Evolutionary conservation across 2,797 vertebrate species (phyloP).

Genomic region (Diplodus sargus): DNA sequence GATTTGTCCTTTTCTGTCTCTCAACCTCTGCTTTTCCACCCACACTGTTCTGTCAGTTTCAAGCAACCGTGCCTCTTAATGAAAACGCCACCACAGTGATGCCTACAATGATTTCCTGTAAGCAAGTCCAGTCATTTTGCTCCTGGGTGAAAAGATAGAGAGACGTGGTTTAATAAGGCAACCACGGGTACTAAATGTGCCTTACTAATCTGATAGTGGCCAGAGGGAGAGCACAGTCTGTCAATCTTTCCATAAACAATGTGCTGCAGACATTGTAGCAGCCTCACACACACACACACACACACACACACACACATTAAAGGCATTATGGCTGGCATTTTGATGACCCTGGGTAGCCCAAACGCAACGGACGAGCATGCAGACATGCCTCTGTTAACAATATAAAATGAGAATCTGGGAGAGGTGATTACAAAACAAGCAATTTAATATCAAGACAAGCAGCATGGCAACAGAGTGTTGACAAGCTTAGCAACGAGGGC

Average conservation of each 20-base stretch:
- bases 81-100: constrained; percentile 36
- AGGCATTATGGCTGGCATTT: constrained; percentile 51
- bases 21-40: constrained; percentile 34
- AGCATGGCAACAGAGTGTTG: constrained; percentile 18
- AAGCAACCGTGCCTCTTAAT: constrained; percentile 38
- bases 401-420: constrained; percentile 49
- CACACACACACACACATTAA: constrained; percentile 40
- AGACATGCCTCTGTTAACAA: constrained; percentile 40
- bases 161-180: constrained; percentile 60
- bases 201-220: constrained; percentile 57
- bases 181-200: constrained; percentile 44
- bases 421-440: constrained; percentile 48
- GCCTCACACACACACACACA: constrained; percentile 35
- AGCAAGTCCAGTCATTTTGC: constrained; percentile 37
- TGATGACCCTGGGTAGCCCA: constrained; percentile 42
- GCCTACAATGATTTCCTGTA: constrained; percentile 46
- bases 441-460: constrained; percentile 38
- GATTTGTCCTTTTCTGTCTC: constrained; percentile 38
- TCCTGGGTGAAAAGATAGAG: constrained; percentile 37
- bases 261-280: constrained; percentile 6
- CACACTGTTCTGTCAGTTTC: constrained; percentile 23
- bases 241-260: constrained; percentile 48
- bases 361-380: constrained; percentile 37
- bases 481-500: constrained; percentile 14
- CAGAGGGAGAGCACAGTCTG: constrained; percentile 33